Evolutionary conservation across 2,797 vertebrate genomes (phyloP), one percentile per base, ranked within the genome.

Genomic region (Champsocephalus gunnari): DNA sequence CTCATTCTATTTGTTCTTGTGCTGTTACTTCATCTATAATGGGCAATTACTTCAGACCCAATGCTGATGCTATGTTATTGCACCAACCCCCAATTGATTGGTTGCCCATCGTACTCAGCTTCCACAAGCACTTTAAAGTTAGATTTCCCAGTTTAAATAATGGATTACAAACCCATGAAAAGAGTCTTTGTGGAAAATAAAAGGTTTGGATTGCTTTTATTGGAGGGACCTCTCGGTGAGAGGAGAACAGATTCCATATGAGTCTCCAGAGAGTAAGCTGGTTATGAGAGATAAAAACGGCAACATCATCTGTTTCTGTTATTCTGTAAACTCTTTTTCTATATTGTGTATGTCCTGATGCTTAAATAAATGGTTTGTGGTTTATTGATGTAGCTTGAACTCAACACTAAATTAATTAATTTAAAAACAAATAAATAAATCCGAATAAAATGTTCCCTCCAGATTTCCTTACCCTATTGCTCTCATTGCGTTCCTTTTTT

Each of bases 81-180:
- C 73, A 58, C 64, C 47, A 79, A 84, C 54, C 66, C 57, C 63
- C 75, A 76, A 89, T 79, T 88, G 82, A 91, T 89, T 78, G 82
- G 73, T 66, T 82, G 67, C 76, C 66, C 60, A 57, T 76, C 66
- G 80, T 82, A 66, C 80, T 79, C 80, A 28, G 71, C 79, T 72
- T 83, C 76, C 80, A 81, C 83, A 62, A 85, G 88, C 86, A 87
- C 84, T 92, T 88, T 79, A 85, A 84, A 81, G 81, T 88, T 90
- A 77, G 77, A 85, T 80, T 79, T 76, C 77, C 76, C 55, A 85
- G 80, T 90, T 92, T 90, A 84, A 91, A 90, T 89, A 91, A 90
- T 89, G 80, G 65, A 92, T 92, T 87, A 85, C 78, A 74, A 76
- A 73, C 73, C 69, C 63, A 55, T 66, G 69, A 86, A 90, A 82